phyloP scores from a whole-genome alignment of 2,113 vertebrate genomes.

The Odocoileus virginianus region DNA sequence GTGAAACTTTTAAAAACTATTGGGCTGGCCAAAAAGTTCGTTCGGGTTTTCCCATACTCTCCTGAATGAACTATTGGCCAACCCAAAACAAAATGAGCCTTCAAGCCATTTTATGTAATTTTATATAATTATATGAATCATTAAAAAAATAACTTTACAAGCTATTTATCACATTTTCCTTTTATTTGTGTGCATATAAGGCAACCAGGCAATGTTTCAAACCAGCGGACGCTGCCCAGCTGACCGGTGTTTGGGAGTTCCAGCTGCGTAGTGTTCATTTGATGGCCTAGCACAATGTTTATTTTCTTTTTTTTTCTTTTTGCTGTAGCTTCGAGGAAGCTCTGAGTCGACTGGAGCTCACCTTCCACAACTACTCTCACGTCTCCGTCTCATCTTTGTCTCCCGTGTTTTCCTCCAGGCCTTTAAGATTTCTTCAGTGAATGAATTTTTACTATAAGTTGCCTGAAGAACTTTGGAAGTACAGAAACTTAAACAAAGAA shows the following conservation, averaged over 20 bases:
- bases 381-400: background rate
- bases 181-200: background rate
- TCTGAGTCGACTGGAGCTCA: background rate
- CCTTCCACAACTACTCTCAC: background rate
- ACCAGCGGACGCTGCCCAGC: too few species aligned
- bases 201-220: background rate
- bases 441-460: background rate
- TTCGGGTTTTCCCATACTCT: background rate
- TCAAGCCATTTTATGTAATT: background rate
- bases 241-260: background rate
- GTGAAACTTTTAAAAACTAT: background rate
- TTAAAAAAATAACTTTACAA: background rate
- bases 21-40: background rate
- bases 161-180: background rate
- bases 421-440: background rate
- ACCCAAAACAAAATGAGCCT: background rate
- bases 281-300: background rate
- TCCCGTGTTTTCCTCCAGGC: background rate
- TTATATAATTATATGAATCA: background rate
- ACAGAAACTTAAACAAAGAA: background rate
- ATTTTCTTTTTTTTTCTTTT: background rate
- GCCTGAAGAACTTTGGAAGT: background rate
- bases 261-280: background rate
- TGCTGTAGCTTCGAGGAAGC: background rate
- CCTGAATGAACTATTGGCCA: background rate